Base-by-base conservation (phyloP, 1,140 invertebrate genomes). In the Drosophila kanapiae region DNA sequence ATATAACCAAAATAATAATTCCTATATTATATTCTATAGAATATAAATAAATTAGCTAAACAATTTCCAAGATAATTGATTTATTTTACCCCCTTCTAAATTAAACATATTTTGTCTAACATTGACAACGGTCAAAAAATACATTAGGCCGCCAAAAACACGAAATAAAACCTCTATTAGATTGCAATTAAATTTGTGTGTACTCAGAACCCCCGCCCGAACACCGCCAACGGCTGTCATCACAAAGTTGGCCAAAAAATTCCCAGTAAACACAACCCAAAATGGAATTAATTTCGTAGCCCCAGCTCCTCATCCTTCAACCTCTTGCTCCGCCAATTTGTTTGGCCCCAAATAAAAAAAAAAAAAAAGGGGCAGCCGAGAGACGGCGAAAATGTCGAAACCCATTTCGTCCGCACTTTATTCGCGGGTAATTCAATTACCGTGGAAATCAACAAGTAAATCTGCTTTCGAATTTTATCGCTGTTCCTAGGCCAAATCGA, bases 391-490 rank as follows among this genome's bases (percentile, higher is more conserved):
- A 77, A 53, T 75, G 69, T 71, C 78, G 67, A 48, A 71, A 78
- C 65, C 81, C 63, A 70, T 80, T 80, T 67, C 27, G 53, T 40
- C 27, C 68, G 67, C 71, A 63, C 45, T 86, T 87, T 82, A 80
- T 80, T 71, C 54, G 40, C 74, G 78, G 68, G 51, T 87, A 90
- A 87, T 87, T 88, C 68, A 88, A 88, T 78, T 78, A 78, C 38
- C 62, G 64, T 51, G 53, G 56, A 90, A 78, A 78, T 90, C 84
- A 88, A 90, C 84, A 90, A 88, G 84, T 90, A 81, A 81, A 78
- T 78, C 80, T 72, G 71, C 48, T 77, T 59, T 75, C 60, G 37
- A 76, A 76, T 60, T 72, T 70, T 70, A 68, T 68, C 63, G 33
- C 62, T 6, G 13, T 3, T 33, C 14, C 67, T 72, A 71, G 37